phyloP scores from a whole-genome alignment of 2,888 invertebrate species.

The Dasypogon diadema region DNA sequence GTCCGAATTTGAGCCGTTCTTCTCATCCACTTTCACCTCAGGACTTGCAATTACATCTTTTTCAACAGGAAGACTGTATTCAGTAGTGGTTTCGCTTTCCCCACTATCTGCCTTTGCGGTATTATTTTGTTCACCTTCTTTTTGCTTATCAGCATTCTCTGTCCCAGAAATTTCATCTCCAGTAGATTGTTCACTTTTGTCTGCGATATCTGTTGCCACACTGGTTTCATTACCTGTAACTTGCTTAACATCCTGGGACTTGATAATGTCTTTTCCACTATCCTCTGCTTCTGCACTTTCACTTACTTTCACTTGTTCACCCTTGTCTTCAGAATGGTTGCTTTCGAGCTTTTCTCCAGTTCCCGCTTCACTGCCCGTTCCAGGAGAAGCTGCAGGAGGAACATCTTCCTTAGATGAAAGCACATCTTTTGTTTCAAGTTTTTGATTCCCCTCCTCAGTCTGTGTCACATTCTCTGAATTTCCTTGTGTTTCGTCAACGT shows the following conservation, averaged over 20 bases:
- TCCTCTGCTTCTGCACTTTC: neutral
- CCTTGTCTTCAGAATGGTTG: too few relatives aligned
- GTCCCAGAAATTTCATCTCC: neutral
- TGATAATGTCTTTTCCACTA: neutral
- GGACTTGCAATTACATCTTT: neutral
- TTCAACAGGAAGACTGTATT: neutral
- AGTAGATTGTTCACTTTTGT: neutral
- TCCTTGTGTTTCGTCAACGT: neutral
- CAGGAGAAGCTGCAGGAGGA: too few relatives aligned
- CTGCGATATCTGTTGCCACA: too few relatives aligned
- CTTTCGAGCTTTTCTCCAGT: too few relatives aligned
- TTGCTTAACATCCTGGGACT: neutral
- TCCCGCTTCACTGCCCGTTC: too few relatives aligned
- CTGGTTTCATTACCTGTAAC: too few relatives aligned
- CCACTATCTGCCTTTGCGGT: neutral
- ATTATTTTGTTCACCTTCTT: neutral
- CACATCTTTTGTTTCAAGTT: too few relatives aligned
- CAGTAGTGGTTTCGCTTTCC: too few relatives aligned
- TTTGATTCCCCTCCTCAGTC: too few relatives aligned
- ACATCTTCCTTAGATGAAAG: too few relatives aligned
- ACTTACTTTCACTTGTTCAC: neutral
- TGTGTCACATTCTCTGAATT: too few relatives aligned
- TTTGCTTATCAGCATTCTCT: neutral
- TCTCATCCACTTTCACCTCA: neutral
- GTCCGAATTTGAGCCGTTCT: neutral